A percentile compares a stretch with the other conserved stretches of the same genome.
phyloP scores from a whole-genome alignment of 2,888 invertebrate species.

The Scaeva pyrastri region DNA sequence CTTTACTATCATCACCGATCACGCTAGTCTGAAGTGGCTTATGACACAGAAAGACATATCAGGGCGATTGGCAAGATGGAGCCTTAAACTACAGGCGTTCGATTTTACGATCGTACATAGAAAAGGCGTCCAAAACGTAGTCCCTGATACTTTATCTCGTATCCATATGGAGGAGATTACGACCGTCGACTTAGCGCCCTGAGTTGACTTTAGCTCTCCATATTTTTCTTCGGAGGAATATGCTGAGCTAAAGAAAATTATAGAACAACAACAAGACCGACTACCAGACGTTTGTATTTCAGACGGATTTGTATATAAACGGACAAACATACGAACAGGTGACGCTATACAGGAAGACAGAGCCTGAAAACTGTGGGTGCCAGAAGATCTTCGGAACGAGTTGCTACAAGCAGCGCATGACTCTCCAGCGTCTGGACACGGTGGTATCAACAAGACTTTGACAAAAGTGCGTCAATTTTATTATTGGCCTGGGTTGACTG shows the following conservation, averaged over 20 bases:
- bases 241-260: neutral
- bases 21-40: neutral
- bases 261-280: neutral
- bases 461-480: neutral
- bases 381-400: too few relatives aligned
- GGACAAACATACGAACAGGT: neutral
- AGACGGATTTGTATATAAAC: neutral
- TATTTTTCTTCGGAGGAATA: neutral
- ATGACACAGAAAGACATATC: neutral
- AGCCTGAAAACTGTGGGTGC: neutral
- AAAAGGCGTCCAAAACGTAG: neutral
- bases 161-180: neutral
- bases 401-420: neutral
- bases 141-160: neutral
- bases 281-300: neutral
- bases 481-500: neutral
- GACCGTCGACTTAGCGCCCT: neutral
- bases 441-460: neutral
- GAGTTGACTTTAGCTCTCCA: neutral
- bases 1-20: neutral
- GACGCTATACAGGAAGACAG: neutral
- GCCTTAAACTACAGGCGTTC: neutral
- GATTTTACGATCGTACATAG: neutral
- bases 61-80: neutral
- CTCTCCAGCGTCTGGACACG: neutral